Evolutionary conservation across 2,113 vertebrate species (phyloP).

Genomic region (Fukomys damarensis): DNA sequence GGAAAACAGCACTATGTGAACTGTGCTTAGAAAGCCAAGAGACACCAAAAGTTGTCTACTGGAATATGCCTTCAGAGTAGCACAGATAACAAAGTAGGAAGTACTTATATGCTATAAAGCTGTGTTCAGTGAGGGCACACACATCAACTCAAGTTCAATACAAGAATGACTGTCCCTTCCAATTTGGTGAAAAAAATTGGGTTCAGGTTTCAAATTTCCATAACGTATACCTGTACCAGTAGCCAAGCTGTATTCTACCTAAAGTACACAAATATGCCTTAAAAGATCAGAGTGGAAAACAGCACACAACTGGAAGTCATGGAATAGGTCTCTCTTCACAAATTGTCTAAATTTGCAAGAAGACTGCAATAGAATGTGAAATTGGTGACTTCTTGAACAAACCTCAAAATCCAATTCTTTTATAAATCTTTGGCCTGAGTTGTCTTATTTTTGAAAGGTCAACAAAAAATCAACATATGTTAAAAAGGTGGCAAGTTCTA

Average conservation of each 20-base stretch:
- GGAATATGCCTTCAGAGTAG: slow-evolving; percentile 1
- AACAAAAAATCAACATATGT: background rate
- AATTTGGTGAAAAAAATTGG: background rate
- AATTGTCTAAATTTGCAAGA: background rate
- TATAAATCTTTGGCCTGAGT: background rate
- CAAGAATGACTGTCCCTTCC: background rate
- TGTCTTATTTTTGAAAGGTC: slow-evolving; percentile 21
- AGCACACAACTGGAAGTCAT: background rate
- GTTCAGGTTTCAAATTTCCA: background rate
- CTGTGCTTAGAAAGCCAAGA: background rate
- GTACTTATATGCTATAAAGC: background rate
- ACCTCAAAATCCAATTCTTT: slow-evolving; percentile 48
- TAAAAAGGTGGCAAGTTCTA: background rate
- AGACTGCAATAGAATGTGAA: background rate
- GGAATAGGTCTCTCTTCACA: background rate
- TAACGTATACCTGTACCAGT: rapidly evolving
- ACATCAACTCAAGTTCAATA: background rate
- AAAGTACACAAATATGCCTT: background rate
- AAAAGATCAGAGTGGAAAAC: background rate
- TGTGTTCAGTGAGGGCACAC: background rate
- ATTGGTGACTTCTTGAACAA: background rate
- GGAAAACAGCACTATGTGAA: background rate
- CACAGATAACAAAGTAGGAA: background rate
- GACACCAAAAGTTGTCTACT: background rate
- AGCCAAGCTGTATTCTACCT: background rate